Evolutionary conservation across 2,113 vertebrate genomes (phyloP), one percentile per base, ranked within the genome.

Genomic region (Argyrosomus japonicus): DNA sequence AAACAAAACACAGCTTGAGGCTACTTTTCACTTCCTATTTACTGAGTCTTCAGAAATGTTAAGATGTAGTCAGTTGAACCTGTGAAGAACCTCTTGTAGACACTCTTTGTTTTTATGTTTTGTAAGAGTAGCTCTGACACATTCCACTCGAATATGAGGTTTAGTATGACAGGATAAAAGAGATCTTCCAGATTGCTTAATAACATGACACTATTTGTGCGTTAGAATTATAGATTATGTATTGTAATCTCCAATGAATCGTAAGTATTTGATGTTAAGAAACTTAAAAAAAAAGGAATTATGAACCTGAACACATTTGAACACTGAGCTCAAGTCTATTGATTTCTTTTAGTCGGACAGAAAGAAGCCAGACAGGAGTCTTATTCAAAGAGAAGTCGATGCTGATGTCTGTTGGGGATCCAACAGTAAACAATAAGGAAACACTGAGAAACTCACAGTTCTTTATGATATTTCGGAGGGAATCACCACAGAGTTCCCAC

Each of bases 1-100:
- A 77, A 85, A 74, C 56, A 77, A 77, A 79, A 79, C 61, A 74
- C 19, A 61, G 54, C 75, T 80, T 23, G 32, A 77, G 74, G 71
- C 58, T 74, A 43, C 19, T 71, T 71, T 84, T 70, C 63, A 62
- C 40, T 78, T 81, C 62, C 40, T 61, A 21, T 77, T 75, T 63
- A 72, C 32, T 27, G 48, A 69, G 67, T 50, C 25, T 32, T 75
- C 43, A 78, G 8, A 87, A 64, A 75, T 69, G 27, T 57, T 63
- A 56, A 73, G 48, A 51, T 47, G 43, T 53, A 5, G 62, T 74
- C 21, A 56, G 23, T 40, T 63, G 18, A 86, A 54, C 47, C 67
- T 75, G 21, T 64, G 29, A 67, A 62, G 36, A 81, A 78, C 43
- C 62, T 81, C 60, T 0, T 29, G 45, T 5, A 40, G 56, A n/a